phyloP scores from a whole-genome alignment of 2,113 vertebrate species.

The Myotis davidii region DNA sequence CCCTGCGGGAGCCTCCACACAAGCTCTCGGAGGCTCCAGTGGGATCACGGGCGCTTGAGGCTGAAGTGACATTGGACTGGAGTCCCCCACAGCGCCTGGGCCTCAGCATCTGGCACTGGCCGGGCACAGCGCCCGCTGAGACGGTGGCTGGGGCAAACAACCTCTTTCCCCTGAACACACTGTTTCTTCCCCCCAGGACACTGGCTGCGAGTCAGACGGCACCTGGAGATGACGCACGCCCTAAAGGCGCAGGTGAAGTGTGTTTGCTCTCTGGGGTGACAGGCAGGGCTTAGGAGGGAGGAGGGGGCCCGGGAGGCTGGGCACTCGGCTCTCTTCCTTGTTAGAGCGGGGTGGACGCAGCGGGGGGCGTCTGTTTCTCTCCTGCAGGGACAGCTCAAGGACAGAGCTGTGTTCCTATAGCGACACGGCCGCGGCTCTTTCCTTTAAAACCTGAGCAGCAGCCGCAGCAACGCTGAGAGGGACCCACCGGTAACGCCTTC shows the following conservation, averaged over 20 bases:
- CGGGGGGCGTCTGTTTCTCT: not conserved
- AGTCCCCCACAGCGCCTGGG: rapidly evolving
- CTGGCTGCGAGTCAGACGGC: not conserved
- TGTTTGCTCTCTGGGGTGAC: not conserved
- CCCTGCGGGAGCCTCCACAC: too few relatives aligned
- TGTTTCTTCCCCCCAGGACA: not conserved
- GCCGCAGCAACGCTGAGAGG: not conserved
- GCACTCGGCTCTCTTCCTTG: not conserved
- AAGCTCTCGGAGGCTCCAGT: too few relatives aligned
- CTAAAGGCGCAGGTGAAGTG: not conserved
- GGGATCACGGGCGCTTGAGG: not conserved
- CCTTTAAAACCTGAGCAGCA: not conserved
- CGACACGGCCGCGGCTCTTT: not conserved
- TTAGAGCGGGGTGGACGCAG: not conserved
- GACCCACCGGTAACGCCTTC: not conserved
- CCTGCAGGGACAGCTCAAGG: constrained; percentile 46
- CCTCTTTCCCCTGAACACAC: not conserved
- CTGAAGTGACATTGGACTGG: not conserved
- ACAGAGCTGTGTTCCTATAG: constrained; percentile 41
- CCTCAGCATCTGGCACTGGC: not conserved
- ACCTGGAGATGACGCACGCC: not conserved
- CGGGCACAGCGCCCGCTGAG: not conserved
- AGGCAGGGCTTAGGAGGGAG: not conserved
- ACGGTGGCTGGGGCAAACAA: rapidly evolving
- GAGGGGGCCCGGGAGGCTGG: not conserved